Evolutionary conservation across 2,888 invertebrate genomes (phyloP).

Genomic region (Lissocephala sabroskyi): DNA sequence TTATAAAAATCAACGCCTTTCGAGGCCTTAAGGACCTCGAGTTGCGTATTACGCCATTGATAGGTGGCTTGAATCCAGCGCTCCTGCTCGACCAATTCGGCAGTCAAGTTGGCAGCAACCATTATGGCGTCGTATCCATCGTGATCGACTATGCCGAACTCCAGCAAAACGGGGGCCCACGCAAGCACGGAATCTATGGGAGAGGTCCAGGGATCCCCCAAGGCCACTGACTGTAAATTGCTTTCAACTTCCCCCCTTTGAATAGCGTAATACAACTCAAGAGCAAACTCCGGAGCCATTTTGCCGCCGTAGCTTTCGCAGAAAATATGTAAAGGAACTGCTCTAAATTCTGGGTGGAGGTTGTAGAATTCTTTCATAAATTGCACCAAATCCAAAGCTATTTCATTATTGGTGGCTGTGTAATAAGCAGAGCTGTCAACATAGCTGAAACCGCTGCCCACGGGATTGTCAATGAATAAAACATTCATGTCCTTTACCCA

Average conservation of each 20-base stretch:
- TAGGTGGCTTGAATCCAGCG: slow-evolving; percentile 8
- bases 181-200: slow-evolving; percentile 87
- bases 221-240: slow-evolving; percentile 83
- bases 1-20: no score
- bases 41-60: slow-evolving; percentile 74
- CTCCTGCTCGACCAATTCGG: slow-evolving; percentile 73
- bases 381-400: slow-evolving; percentile 82
- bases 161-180: slow-evolving; percentile 86
- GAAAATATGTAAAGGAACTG: slow-evolving; percentile 85
- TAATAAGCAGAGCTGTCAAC: slow-evolving; percentile 75
- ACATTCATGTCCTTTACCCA: slow-evolving; percentile 87
- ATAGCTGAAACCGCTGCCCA: slow-evolving; percentile 89
- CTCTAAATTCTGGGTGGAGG: slow-evolving; percentile 79
- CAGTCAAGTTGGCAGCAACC: slow-evolving; percentile 71
- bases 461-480: slow-evolving; percentile 90
- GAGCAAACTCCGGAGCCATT: slow-evolving; percentile 89
- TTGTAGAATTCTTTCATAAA: slow-evolving; percentile 80
- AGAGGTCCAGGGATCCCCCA: slow-evolving; percentile 93
- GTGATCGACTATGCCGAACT: slow-evolving; percentile 82
- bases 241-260: slow-evolving; percentile 75
- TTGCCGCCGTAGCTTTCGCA: slow-evolving; percentile 94
- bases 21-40: slow-evolving; percentile 77
- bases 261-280: slow-evolving; percentile 75
- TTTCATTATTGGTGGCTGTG: slow-evolving; percentile 76
- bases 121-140: slow-evolving; percentile 77